phyloP scores from a whole-genome alignment of 2,797 vertebrate genomes.

The Loriculus beryllinus region DNA sequence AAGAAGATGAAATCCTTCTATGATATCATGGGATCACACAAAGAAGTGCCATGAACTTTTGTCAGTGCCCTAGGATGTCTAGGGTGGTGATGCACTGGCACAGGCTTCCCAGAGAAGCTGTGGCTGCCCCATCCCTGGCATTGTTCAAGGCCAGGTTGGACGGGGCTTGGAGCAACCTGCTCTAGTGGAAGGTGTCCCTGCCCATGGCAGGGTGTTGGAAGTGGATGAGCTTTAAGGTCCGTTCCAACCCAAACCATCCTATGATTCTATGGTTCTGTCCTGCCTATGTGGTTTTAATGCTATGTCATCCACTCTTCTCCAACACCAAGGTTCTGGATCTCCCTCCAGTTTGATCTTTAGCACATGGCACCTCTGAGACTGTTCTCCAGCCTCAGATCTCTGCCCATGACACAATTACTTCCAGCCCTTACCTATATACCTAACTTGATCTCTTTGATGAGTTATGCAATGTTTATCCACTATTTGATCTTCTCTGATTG shows the following conservation, averaged over 20 bases:
- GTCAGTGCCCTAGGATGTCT: not conserved
- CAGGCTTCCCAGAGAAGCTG: not conserved
- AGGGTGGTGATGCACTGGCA: too few relatives aligned
- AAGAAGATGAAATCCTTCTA: not conserved
- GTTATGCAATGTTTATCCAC: conserved; percentile 40
- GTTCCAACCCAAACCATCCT: not conserved
- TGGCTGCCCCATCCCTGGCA: not conserved
- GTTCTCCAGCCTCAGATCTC: not conserved
- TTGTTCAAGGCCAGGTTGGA: not conserved
- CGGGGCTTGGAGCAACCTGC: not conserved
- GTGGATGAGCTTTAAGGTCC: not conserved
- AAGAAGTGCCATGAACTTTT: not conserved
- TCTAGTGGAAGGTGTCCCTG: not conserved
- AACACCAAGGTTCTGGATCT: not conserved
- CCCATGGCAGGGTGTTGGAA: not conserved
- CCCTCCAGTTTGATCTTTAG: not conserved
- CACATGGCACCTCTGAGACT: not conserved
- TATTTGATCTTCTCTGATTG: conserved; percentile 32
- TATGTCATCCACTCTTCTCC: not conserved
- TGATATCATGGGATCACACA: not conserved
- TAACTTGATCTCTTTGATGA: conserved; percentile 30
- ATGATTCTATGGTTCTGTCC: not conserved
- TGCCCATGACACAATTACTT: not conserved
- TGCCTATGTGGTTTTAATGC: rapidly evolving
- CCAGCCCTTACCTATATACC: not conserved